Evolutionary conservation across 92 coral and sea anemone genomes (phyloP).

Genomic region (Zoanthus sansibaricus): DNA sequence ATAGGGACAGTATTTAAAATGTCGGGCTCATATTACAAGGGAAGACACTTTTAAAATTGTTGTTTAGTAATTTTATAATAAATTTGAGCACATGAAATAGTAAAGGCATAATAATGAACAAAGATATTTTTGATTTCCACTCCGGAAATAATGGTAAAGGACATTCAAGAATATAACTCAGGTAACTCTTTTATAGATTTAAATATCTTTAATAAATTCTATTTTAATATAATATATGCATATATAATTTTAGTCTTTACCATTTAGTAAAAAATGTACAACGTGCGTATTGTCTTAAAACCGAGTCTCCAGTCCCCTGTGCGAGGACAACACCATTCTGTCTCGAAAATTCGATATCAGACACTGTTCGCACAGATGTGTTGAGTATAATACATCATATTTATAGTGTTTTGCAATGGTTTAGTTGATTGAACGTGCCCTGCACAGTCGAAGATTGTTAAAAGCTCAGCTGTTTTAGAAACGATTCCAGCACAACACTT

Average conservation of each 20-base stretch:
- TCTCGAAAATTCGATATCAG: not conserved
- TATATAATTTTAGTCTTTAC: slow-evolving; percentile 24
- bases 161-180: not conserved
- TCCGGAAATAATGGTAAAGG: not conserved
- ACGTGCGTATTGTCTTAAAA: not conserved
- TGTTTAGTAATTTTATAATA: no score
- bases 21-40: no score
- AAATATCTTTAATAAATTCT: slow-evolving; percentile 36
- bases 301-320: not conserved
- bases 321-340: not conserved
- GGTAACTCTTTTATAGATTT: not conserved
- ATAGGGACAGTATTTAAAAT: no score
- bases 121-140: no score
- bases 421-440: not conserved
- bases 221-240: slow-evolving; percentile 15
- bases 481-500: not conserved
- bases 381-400: not conserved
- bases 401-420: not conserved
- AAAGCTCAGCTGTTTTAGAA: not conserved
- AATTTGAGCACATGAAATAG: no score
- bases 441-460: not conserved
- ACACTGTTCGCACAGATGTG: not conserved
- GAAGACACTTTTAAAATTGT: no score
- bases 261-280: slow-evolving; percentile 28
- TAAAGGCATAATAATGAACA: no score